phyloP scores from a whole-genome alignment of 2,797 vertebrate genomes.

The Coilia nasus region DNA sequence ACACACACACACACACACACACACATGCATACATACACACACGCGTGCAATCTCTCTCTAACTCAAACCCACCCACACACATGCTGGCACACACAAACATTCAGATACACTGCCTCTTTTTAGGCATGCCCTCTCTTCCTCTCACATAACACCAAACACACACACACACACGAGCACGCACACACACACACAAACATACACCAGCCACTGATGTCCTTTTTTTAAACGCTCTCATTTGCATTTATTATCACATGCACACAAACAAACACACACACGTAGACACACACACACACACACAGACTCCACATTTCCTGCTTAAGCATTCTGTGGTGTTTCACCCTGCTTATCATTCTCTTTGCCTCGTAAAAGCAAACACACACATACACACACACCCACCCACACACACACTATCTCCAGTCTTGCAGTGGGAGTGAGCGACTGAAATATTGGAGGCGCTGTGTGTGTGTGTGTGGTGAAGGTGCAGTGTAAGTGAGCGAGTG shows the following conservation, averaged over 20 bases:
- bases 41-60: too few relatives aligned
- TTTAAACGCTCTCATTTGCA: too few relatives aligned
- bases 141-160: neutral
- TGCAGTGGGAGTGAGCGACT: neutral
- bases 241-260: slow-evolving; percentile 7
- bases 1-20: neutral
- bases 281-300: neutral
- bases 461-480: too few relatives aligned
- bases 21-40: neutral
- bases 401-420: neutral
- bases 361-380: neutral
- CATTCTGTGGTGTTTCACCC: neutral
- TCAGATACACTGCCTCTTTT: neutral
- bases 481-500: too few relatives aligned
- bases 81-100: neutral
- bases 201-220: too few relatives aligned
- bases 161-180: neutral
- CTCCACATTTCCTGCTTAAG: neutral
- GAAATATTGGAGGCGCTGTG: neutral
- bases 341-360: neutral
- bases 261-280: neutral
- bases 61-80: neutral
- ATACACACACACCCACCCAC: neutral
- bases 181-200: neutral
- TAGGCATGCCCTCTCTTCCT: neutral